Conservation (phyloP, 2,888 invertebrate genomes). For the Diarsia dahlii region DNA sequence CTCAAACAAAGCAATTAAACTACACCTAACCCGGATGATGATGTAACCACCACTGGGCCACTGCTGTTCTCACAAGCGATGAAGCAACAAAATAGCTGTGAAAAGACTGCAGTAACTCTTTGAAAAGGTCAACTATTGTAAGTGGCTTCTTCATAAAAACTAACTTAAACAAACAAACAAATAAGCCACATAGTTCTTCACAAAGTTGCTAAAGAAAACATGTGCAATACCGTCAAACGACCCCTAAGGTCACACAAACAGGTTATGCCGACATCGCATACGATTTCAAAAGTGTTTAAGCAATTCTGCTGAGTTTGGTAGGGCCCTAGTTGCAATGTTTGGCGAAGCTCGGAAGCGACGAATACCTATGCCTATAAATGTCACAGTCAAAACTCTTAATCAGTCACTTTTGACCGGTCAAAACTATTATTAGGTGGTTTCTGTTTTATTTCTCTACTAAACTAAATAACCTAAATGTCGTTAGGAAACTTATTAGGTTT, state of each 20-base stretch:
- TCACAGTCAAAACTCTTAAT: too few species aligned
- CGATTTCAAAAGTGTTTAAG: conserved; percentile 38
- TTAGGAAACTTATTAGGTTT: too few species aligned
- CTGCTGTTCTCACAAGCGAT: too few species aligned
- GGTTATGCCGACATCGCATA: conserved; percentile 47
- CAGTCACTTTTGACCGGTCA: too few species aligned
- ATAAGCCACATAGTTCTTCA: conserved; percentile 14
- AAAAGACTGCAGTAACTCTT: background rate
- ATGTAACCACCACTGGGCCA: too few species aligned
- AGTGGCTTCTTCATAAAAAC: background rate
- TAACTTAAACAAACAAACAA: background rate
- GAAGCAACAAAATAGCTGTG: too few species aligned
- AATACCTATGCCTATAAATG: background rate
- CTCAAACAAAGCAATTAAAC: too few species aligned
- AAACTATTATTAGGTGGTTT: too few species aligned
- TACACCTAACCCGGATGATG: too few species aligned
- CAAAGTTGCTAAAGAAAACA: conserved; percentile 40
- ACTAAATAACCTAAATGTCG: too few species aligned
- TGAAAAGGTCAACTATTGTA: background rate
- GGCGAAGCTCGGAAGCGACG: conserved; percentile 7
- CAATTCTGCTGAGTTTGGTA: conserved; percentile 25
- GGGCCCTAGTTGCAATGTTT: conserved; percentile 13
- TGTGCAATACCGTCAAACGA: conserved; percentile 39
- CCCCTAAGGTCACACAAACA: conserved; percentile 40
- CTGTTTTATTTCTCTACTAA: too few species aligned